phyloP scores from a whole-genome alignment of 2,113 vertebrate species.

The Pseudonaja textilis region DNA sequence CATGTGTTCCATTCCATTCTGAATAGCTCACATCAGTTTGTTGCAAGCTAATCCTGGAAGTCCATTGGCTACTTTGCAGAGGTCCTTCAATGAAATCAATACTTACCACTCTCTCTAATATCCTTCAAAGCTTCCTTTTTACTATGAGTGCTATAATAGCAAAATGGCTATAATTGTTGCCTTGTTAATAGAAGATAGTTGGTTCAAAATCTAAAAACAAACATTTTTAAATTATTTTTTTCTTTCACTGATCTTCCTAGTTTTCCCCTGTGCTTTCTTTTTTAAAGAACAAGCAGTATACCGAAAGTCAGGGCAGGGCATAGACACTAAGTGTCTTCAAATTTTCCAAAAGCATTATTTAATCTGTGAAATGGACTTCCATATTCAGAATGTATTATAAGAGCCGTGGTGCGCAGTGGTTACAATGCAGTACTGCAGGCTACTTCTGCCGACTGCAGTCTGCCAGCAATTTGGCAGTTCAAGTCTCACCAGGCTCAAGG shows the following conservation, averaged over 20 bases:
- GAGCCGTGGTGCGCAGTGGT: no score
- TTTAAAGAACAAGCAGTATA: not conserved
- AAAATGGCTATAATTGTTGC: not conserved
- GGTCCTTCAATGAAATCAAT: not conserved
- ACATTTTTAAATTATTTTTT: not conserved
- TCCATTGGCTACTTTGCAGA: not conserved
- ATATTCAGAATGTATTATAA: not conserved
- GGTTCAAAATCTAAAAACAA: not conserved
- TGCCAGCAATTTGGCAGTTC: no score
- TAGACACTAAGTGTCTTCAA: not conserved
- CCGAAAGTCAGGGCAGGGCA: not conserved
- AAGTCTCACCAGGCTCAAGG: no score
- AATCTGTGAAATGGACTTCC: not conserved
- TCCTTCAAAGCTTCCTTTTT: not conserved
- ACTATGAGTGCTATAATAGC: not conserved
- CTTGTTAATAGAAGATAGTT: not conserved
- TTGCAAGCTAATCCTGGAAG: not conserved
- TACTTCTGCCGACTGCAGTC: no score
- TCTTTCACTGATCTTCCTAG: not conserved
- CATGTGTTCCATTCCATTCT: not conserved
- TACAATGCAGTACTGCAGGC: no score
- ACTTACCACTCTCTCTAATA: not conserved
- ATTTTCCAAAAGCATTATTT: not conserved
- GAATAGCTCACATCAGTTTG: not conserved
- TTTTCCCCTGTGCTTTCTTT: not conserved